Base-by-base conservation (phyloP, 2,888 invertebrate genomes). In the Glaucopsyche alexis region DNA sequence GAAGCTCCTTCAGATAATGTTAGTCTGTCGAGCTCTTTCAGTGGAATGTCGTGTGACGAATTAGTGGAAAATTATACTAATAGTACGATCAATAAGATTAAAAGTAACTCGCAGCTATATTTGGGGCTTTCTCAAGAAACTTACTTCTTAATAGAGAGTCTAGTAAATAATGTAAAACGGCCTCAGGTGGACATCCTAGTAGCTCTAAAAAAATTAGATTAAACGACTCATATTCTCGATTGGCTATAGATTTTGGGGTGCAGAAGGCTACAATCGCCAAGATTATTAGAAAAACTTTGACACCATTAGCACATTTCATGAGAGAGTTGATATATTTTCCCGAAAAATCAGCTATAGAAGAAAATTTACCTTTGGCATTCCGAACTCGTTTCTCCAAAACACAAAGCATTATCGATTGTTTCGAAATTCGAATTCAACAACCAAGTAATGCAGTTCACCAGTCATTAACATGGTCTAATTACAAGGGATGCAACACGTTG, bases 341-440 rank as follows among this genome's bases (percentile, higher is more conserved):
- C 49, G 49, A 49, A 49, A 49, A 49, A 49, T 49, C 49, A 49
- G 49, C 49, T 49, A 49, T 49, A 49, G 49, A 49, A 49, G 49
- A 49, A 49, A 49, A 49, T 49, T 49, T 49, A 49, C 49, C 49
- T 49, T 49, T 49, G 49, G 49, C 49, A 49, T 49, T 49, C 49
- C 49, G 49, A 49, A 49, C 49, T 49, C 49, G 49, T 49, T 49
- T 14, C 49, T 49, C 1, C 14, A 49, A 49, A 49, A 49, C 14
- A 49, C 14, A 49, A 60, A 60, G 60, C 45, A 82, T 83, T 11
- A 80, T 82, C 9, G 82, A 84, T 74, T 80, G 80, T 49, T 79
- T 84, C 45, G 80, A 83, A 76, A 80, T 81, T 14, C 55, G 79
- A 79, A 82, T 83, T 8, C 77, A 82, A 72, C 80, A 80, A 72